Conservation (phyloP, 2,888 invertebrate species). For the Caenorhabditis drosophilae region DNA sequence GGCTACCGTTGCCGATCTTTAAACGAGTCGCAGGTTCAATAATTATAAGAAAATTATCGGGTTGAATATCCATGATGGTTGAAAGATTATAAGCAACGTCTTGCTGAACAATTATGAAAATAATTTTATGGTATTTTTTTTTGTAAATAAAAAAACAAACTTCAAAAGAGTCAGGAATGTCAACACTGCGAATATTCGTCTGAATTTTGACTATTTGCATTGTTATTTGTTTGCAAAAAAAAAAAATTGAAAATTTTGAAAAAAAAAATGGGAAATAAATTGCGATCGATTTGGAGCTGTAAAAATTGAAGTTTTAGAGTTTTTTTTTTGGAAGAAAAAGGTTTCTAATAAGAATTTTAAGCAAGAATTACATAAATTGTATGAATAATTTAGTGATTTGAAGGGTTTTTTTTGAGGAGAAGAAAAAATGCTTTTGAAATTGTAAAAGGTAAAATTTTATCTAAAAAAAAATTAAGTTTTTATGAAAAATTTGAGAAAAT, state of each 20-base stretch:
- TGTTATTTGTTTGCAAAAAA: not conserved
- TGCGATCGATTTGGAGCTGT: not conserved
- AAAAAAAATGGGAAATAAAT: not conserved
- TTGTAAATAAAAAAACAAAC: slow-evolving; percentile 2
- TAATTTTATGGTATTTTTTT: not conserved
- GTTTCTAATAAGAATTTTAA: not conserved
- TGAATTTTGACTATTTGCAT: slow-evolving; percentile 29
- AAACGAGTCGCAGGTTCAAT: slow-evolving; percentile 26
- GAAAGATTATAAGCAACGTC: slow-evolving; percentile 15
- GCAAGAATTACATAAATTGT: not conserved
- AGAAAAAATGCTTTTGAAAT: too few relatives aligned
- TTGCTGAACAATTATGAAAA: slow-evolving; percentile 12
- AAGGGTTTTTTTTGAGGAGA: too few relatives aligned
- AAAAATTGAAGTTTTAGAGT: not conserved
- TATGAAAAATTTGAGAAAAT: too few relatives aligned
- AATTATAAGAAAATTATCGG: slow-evolving; percentile 29
- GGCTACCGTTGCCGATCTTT: slow-evolving; percentile 10
- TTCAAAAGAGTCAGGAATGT: slow-evolving; percentile 26
- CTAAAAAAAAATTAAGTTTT: too few relatives aligned
- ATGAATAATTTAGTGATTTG: not conserved
- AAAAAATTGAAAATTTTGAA: not conserved
- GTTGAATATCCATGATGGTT: slow-evolving; percentile 18
- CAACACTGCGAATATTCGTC: slow-evolving; percentile 26
- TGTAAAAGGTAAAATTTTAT: too few relatives aligned
- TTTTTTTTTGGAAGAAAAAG: too few relatives aligned